Conservation (phyloP, 2,113 vertebrate species). For the Cariama cristata region DNA sequence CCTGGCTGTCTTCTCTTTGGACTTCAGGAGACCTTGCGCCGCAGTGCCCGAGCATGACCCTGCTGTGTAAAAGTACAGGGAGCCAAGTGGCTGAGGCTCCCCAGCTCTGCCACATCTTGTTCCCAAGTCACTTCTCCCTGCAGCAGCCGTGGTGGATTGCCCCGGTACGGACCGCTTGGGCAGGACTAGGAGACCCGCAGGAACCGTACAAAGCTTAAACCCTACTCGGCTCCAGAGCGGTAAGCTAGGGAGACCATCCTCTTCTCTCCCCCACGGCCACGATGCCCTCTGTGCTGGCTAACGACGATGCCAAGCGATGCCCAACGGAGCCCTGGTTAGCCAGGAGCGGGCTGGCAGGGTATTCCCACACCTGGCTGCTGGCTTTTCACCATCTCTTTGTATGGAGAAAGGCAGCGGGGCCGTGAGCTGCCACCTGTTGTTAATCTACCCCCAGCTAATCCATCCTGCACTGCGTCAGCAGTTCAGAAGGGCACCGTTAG, state of each 20-base stretch:
- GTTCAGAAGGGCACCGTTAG: slow-evolving; percentile 90
- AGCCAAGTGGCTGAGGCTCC: neutral
- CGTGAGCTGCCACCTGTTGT: slow-evolving; percentile 87
- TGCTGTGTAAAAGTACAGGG: neutral
- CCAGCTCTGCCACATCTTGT: neutral
- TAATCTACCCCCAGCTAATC: slow-evolving; percentile 89
- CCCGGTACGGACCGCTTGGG: neutral
- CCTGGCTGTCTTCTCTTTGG: neutral
- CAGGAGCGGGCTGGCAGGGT: neutral
- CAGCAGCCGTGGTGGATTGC: neutral
- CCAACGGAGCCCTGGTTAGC: too few relatives aligned
- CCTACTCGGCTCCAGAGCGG: neutral
- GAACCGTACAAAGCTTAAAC: too few relatives aligned
- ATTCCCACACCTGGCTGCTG: neutral
- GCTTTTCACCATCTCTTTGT: slow-evolving; percentile 17
- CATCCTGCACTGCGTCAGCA: slow-evolving; percentile 88
- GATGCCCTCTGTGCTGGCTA: neutral
- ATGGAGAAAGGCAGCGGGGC: slow-evolving; percentile 20
- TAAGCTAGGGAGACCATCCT: neutral
- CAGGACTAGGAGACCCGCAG: neutral
- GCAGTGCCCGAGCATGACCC: rapidly evolving
- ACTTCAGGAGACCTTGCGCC: neutral
- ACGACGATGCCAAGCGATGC: rapidly evolving
- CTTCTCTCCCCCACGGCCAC: neutral
- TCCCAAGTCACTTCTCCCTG: neutral